Evolutionary conservation across 2,113 vertebrate species (phyloP).

Genomic region (Nerophis ophidion): DNA sequence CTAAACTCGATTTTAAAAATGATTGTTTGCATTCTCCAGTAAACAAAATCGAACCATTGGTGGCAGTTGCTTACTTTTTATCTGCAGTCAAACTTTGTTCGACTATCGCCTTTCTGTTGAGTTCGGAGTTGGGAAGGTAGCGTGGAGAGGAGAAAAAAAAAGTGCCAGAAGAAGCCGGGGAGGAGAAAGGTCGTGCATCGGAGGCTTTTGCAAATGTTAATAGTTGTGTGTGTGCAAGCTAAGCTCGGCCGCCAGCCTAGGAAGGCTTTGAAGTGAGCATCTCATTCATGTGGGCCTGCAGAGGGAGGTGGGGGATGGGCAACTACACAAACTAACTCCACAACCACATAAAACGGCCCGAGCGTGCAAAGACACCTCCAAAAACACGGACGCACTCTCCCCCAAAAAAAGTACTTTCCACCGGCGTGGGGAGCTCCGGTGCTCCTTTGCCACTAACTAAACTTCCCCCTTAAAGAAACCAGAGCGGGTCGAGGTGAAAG

Average conservation of each 20-base stretch:
- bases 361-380: slow-evolving; percentile 33
- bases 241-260: slow-evolving; percentile 42
- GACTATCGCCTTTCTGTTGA: too few relatives aligned
- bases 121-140: too few relatives aligned
- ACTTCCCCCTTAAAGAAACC: background rate
- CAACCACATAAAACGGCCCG: slow-evolving; percentile 67
- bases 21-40: too few relatives aligned
- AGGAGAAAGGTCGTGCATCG: too few relatives aligned
- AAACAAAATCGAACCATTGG: too few relatives aligned
- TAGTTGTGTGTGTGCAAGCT: slow-evolving; percentile 8
- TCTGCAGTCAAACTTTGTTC: too few relatives aligned
- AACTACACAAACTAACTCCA: slow-evolving; percentile 66
- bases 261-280: slow-evolving; percentile 70
- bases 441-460: slow-evolving; percentile 3
- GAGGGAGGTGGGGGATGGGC: slow-evolving; percentile 69
- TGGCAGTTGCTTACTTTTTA: too few relatives aligned
- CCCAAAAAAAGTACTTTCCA: background rate
- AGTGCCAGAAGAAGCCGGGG: too few relatives aligned
- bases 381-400: slow-evolving; percentile 10
- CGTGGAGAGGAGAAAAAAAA: too few relatives aligned
- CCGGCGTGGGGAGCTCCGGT: background rate
- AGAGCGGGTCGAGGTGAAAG: slow-evolving; percentile 21
- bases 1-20: too few relatives aligned
- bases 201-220: too few relatives aligned
- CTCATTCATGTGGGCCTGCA: slow-evolving; percentile 72